Conservation (phyloP, 53 echinoderm and acorn worm genomes). For the Echinarachnius parma region DNA sequence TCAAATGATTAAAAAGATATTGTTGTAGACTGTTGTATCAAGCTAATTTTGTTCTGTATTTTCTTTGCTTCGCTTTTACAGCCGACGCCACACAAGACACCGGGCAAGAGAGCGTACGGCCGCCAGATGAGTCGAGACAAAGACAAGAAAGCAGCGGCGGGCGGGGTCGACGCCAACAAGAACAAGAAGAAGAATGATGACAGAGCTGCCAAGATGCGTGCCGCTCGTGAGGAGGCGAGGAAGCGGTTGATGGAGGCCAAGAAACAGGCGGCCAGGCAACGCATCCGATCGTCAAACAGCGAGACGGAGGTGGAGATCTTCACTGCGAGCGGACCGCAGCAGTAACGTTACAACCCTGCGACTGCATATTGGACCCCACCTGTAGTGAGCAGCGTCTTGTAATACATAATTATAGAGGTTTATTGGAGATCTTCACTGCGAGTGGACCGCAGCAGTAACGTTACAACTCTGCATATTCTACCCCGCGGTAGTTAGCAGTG, state of each 20-base stretch:
- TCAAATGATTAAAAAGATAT: no score
- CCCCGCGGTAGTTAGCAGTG: no score
- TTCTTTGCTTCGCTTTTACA: not conserved
- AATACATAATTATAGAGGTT: no score
- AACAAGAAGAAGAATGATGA: constrained; percentile 19
- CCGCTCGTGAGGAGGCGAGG: constrained; percentile 29
- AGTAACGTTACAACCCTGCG: no score
- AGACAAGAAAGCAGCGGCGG: constrained; percentile 16
- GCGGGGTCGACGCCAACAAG: constrained; percentile 21
- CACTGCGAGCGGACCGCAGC: constrained; percentile 38
- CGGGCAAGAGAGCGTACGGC: constrained; percentile 30
- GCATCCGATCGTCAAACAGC: constrained; percentile 32
- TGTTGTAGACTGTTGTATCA: no score
- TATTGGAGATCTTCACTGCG: no score
- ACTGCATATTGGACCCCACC: no score
- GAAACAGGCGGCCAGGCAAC: constrained; percentile 37
- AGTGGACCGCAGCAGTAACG: no score
- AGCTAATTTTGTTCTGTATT: not conserved
- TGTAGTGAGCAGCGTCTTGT: no score
- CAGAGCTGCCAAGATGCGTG: constrained; percentile 37
- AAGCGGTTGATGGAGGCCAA: constrained; percentile 34
- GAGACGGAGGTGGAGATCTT: constrained; percentile 46
- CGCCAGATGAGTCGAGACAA: constrained; percentile 45
- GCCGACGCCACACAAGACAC: constrained; percentile 33
- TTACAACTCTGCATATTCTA: no score